Base-by-base conservation (phyloP, 2,797 vertebrate species). In the Anas bernieri region DNA sequence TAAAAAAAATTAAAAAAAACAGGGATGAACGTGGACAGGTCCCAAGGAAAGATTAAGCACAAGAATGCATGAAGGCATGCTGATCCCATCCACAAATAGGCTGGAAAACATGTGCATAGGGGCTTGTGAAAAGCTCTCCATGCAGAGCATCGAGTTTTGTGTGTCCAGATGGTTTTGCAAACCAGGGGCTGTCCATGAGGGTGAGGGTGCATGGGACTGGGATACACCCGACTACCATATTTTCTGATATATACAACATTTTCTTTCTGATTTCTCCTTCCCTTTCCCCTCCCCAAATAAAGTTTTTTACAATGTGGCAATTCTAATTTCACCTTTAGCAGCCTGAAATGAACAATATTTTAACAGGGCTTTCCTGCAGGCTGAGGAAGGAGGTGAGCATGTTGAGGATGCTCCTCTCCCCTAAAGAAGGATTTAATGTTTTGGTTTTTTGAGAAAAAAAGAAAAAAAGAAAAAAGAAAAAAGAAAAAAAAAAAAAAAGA, bases 161-260 rank as follows among this genome's bases (percentile, higher is more conserved):
- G 2, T 5, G 14, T 11, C 66, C 0, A 0, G 35, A 3, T 1
- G 7, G 17, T 52, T 91, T 80, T 64, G 7, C 58, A 69, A 9
- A 39, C 46, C 1, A 30, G 39, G 35, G 35, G 35, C 12, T 56
- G 6, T 1, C 75, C 45, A 0, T 4, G 37, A 64, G 61, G 68
- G n/a, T 61, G 52, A 77, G 26, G 26, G 3, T 14, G 25, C 0
- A 1, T 21, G 43, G 81, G 64, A 8, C 37, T 39, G 39, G 28
- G 25, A 52, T 16, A 22, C 10, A 17, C 2, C 1, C 1, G 15
- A 1, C 4, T 1, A 6, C 6, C 6, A 0, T 9, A 3, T 23
- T 92, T 81, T 45, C 8, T 50, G 22, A 12, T 9, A 25, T 2
- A 20, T 8, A 77, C 87, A 72, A 0, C 16, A 16, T 20, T 68